phyloP scores from a whole-genome alignment of 2,888 invertebrate genomes.

The Teleogryllus oceanicus region DNA sequence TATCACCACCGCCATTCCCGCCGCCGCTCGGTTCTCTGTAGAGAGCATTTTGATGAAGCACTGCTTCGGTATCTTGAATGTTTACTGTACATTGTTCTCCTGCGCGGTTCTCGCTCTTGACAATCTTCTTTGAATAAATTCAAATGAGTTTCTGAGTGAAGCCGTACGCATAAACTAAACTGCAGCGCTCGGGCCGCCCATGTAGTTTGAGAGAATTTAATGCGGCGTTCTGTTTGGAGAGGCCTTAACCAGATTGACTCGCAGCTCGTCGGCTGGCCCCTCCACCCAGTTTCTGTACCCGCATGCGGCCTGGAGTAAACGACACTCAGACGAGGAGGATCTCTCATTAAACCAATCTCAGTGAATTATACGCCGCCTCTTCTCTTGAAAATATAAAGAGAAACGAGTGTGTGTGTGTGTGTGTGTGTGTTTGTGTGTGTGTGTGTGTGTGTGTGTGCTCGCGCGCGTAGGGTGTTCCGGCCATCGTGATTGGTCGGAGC shows the following conservation, averaged over 20 bases:
- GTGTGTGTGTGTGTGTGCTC: too few relatives aligned
- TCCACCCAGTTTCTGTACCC: background rate
- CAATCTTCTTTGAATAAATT: constrained; percentile 18
- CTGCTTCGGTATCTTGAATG: background rate
- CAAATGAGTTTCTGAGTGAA: background rate
- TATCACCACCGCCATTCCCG: too few relatives aligned
- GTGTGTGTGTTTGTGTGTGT: too few relatives aligned
- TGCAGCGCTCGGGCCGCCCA: background rate
- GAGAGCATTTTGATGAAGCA: too few relatives aligned
- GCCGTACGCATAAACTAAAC: background rate
- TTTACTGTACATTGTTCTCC: background rate
- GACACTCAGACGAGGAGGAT: background rate
- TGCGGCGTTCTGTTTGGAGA: constrained; percentile 18
- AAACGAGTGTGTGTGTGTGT: too few relatives aligned
- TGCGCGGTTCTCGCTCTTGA: background rate
- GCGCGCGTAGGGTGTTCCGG: too few relatives aligned
- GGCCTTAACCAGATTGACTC: background rate
- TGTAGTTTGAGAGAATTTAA: constrained; percentile 7
- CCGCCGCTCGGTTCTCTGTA: too few relatives aligned
- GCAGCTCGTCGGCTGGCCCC: background rate
- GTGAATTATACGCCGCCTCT: background rate
- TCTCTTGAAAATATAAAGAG: too few relatives aligned
- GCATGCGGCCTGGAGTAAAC: background rate
- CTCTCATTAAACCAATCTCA: background rate
- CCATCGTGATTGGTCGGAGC: too few relatives aligned